Conservation (phyloP, 2,888 invertebrate species). For the Tachina fera region DNA sequence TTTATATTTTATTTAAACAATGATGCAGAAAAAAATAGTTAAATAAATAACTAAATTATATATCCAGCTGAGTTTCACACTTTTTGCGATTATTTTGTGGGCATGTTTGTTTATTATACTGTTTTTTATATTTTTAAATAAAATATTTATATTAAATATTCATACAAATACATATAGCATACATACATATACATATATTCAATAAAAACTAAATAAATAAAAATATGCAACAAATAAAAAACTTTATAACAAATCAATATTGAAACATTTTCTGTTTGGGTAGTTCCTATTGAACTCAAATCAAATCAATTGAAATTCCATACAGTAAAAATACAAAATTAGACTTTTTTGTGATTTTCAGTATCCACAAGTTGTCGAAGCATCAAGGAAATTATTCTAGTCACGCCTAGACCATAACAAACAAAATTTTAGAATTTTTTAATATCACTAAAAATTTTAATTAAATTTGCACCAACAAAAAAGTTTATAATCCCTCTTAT, state of each 20-base stretch:
- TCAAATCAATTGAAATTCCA: no score
- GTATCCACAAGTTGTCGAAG: no score
- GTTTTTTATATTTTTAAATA: conserved; percentile 33
- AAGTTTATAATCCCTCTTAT: no score
- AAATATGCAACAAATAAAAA: conserved; percentile 6
- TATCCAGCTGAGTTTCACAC: conserved; percentile 60
- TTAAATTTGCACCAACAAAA: no score
- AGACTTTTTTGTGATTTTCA: no score
- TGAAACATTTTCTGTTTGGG: not conserved
- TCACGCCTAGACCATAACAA: no score
- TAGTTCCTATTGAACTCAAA: not conserved
- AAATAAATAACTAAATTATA: conserved; percentile 26
- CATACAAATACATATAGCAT: not conserved
- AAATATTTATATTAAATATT: conserved; percentile 44
- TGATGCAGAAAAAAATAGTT: not conserved
- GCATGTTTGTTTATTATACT: conserved; percentile 36
- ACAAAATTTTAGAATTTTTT: no score
- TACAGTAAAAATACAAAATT: no score
- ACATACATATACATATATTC: not conserved
- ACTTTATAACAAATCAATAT: conserved; percentile 18
- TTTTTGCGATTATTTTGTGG: conserved; percentile 40
- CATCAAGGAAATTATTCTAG: no score
- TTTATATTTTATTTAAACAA: not conserved
- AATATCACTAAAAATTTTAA: no score
- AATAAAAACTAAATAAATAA: conserved; percentile 5